Conservation (phyloP, 2,888 invertebrate species). For the Hoplodrina ambigua region DNA sequence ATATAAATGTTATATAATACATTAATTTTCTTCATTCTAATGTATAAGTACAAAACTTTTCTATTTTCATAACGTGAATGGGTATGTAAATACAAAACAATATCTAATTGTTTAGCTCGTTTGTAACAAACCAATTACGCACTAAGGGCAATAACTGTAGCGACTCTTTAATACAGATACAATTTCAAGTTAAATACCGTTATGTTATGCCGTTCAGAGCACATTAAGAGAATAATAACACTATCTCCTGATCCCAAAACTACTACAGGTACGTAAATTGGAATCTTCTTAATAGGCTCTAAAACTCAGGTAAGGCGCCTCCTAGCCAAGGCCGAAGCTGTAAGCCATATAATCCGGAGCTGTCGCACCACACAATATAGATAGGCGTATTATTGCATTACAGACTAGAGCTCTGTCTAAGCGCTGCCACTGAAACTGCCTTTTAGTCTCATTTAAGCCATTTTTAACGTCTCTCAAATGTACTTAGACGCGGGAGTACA, state of each 20-base stretch:
- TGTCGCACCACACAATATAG: constrained; percentile 37
- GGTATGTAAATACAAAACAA: no score
- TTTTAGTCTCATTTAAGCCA: constrained; percentile 54
- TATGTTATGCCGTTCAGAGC: neutral
- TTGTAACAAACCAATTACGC: no score
- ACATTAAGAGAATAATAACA: neutral
- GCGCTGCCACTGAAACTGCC: constrained; percentile 34
- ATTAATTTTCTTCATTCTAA: no score
- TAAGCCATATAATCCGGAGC: constrained; percentile 46
- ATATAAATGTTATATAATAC: no score
- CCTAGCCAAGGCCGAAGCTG: neutral
- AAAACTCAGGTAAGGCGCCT: constrained; percentile 43
- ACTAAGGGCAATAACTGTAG: no score
- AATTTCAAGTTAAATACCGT: neutral
- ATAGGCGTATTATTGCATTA: constrained; percentile 51
- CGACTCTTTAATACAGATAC: no score
- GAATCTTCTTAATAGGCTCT: constrained; percentile 28
- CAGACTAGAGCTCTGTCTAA: constrained; percentile 26
- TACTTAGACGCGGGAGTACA: constrained; percentile 15
- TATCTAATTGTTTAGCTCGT: no score
- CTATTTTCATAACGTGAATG: no score
- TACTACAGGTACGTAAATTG: constrained; percentile 7
- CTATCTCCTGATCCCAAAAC: constrained; percentile 17
- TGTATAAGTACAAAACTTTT: no score
- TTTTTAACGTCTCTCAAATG: constrained; percentile 56